Conservation (phyloP, 53 echinoderm and acorn worm genomes). For the Holothuria scabra region DNA sequence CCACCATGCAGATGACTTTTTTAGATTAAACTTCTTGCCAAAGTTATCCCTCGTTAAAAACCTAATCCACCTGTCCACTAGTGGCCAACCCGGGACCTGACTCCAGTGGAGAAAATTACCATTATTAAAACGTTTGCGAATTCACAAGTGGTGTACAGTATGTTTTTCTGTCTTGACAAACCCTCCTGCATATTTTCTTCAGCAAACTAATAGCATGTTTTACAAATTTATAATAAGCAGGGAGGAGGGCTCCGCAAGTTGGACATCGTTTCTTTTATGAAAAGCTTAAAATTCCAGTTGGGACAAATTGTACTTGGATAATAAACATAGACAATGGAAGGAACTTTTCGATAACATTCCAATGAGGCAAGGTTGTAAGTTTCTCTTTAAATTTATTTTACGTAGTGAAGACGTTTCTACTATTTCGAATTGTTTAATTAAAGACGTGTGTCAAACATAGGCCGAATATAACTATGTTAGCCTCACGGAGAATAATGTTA, state of each 20-base stretch:
- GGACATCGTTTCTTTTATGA: background rate
- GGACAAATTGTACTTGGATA: background rate
- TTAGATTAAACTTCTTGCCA: background rate
- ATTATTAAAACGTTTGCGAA: too few relatives aligned
- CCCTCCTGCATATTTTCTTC: background rate
- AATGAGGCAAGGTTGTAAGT: too few relatives aligned
- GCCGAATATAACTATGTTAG: too few relatives aligned
- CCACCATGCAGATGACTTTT: background rate
- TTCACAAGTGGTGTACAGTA: background rate
- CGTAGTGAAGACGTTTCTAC: background rate
- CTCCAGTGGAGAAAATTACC: too few relatives aligned
- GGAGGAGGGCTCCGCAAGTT: background rate
- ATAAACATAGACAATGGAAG: background rate
- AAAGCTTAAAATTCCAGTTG: background rate
- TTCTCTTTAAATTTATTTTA: background rate
- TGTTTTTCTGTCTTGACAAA: background rate
- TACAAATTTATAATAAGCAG: background rate
- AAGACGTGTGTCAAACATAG: too few relatives aligned
- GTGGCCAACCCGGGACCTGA: background rate
- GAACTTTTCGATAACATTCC: background rate
- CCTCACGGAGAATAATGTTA: too few relatives aligned
- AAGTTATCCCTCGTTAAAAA: background rate
- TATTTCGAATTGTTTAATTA: background rate
- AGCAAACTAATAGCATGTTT: background rate
- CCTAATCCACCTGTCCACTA: too few relatives aligned